These are phyloP conservation scores for Heliornis fulica DNA, from an alignment of 2,113 vertebrate species.

Conservation along the genomic window DNA sequence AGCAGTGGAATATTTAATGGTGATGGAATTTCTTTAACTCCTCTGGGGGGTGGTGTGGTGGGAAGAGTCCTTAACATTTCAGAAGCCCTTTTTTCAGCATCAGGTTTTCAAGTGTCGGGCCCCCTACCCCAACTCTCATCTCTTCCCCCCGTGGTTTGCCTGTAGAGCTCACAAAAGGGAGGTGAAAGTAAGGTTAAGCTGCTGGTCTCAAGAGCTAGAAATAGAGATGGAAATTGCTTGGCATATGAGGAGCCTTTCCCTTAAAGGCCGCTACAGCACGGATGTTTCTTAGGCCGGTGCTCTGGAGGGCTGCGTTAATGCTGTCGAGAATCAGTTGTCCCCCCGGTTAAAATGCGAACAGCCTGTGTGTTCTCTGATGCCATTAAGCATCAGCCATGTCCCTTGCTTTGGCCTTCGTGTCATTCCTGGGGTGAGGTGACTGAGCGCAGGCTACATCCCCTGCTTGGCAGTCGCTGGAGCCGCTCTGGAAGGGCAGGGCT, in stretches of 20 bases:
- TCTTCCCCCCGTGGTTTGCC: background rate
- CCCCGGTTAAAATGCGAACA: rapidly evolving
- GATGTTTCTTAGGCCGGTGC: rapidly evolving
- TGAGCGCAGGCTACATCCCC: no score
- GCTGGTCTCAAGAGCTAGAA: slow-evolving; percentile 62
- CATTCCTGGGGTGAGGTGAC: no score
- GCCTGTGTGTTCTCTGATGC: rapidly evolving
- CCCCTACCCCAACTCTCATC: slow-evolving; percentile 5
- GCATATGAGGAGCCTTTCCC: background rate
- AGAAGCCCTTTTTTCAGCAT: background rate
- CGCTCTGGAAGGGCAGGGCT: background rate
- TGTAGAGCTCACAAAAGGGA: slow-evolving; percentile 16
- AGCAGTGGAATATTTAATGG: background rate
- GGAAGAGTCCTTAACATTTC: slow-evolving; percentile 27
- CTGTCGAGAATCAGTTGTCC: background rate
- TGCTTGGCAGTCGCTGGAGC: background rate
- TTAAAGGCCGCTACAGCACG: background rate
- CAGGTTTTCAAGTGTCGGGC: slow-evolving; percentile 10
- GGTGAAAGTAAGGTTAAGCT: slow-evolving; percentile 50
- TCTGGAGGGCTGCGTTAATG: background rate
- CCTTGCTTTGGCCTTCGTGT: no score
- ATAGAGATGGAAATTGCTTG: slow-evolving; percentile 46
- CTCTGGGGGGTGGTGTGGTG: background rate
- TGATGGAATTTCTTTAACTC: background rate
- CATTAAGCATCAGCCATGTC: no score